Evolutionary conservation across 2,888 invertebrate genomes (phyloP), one percentile per base, ranked within the genome.

Genomic region (Paralinhomoeus sp.): DNA sequence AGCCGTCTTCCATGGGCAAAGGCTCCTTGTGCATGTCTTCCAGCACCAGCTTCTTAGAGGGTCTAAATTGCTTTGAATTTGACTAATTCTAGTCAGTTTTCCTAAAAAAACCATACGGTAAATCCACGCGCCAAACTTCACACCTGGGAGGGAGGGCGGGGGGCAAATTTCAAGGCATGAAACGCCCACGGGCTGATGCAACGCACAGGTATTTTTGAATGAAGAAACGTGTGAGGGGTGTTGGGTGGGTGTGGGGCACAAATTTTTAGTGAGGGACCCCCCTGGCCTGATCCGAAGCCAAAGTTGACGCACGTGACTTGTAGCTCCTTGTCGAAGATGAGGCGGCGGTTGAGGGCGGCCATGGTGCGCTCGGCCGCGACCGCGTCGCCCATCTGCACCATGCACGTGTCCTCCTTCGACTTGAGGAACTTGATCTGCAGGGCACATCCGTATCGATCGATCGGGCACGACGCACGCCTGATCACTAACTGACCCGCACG

Each of bases 311-410:
- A 77, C 67, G 73, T 73, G 47, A 79, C 67, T 60, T 76, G 75
- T 49, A 78, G 65, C 62, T 76, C 76, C 54, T 71, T 72, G 43
- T 78, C 85, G 56, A 89, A 82, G 55, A 73, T 65, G 49, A 78
- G 77, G 54, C 80, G 78, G 66, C 85, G 84, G 71, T 85, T 87
- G 51, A 93, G 72, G 67, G 87, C 84, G 64, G 82, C 81, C 48
- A 91, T 80, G 64, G 83, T 84, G 54, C 91, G 72, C 67, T 91
- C 89, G 37, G 89, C 87, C 7, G 87, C 81, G 47, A 82, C 76
- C 18, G 77, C 77, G 66, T 93, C 91, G 7, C 89, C 87, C 83
- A 93, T 83, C 68, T 93, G 91, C 44, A 93, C 81, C 91, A 93
- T 93, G 39, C 91, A 89, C 45, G 87, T 84, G 50, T 91, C 91